Evolutionary conservation across 2,888 invertebrate species (phyloP).

Genomic region (Leucophenga montana): DNA sequence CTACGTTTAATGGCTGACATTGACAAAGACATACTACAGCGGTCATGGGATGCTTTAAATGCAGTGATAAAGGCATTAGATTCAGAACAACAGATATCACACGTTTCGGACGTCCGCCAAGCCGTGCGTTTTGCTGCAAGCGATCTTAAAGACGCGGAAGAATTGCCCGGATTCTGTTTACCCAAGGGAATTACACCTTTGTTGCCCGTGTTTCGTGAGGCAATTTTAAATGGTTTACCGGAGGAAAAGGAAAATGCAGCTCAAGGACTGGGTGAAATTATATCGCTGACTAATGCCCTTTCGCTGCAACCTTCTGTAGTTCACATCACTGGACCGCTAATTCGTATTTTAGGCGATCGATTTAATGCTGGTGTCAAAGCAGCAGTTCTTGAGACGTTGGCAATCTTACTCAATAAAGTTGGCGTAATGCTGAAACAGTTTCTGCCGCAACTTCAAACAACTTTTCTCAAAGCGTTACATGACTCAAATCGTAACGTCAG

Average conservation of each 20-base stretch:
- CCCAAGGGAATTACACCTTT: constrained; percentile 96
- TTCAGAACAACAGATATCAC: constrained; percentile 86
- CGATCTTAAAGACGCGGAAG: constrained; percentile 82
- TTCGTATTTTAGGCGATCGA: constrained; percentile 96
- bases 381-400: constrained; percentile 94
- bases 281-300: constrained; percentile 81
- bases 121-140: constrained; percentile 92
- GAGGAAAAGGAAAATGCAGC: constrained; percentile 97
- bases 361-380: constrained; percentile 96
- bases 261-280: constrained; percentile 85
- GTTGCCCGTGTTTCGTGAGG: constrained; percentile 95
- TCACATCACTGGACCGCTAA: constrained; percentile 97
- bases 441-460: constrained; percentile 97
- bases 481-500: constrained; percentile 91
- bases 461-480: constrained; percentile 94
- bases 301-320: constrained; percentile 96
- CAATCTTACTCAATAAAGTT: constrained; percentile 93
- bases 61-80: constrained; percentile 92
- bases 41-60: constrained; percentile 93
- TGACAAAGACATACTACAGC: constrained; percentile 86
- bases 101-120: constrained; percentile 92
- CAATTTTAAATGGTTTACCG: constrained; percentile 93
- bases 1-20: constrained; percentile 87
- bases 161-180: constrained; percentile 93
- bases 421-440: constrained; percentile 97